Evolutionary conservation across 2,888 invertebrate genomes (phyloP).

Genomic region (Pyrrhia umbra): DNA sequence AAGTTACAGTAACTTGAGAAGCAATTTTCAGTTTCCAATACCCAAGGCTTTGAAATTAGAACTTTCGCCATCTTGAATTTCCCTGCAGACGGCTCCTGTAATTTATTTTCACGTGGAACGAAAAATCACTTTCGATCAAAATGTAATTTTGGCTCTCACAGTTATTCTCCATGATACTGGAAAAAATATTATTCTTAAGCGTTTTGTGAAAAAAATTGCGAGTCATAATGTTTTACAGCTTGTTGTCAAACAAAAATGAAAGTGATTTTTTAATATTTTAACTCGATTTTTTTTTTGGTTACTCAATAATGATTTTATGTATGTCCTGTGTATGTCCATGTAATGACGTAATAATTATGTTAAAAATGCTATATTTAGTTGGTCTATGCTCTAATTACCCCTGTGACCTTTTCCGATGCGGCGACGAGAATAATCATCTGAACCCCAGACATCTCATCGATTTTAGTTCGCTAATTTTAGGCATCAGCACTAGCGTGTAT

Average conservation of each 20-base stretch:
- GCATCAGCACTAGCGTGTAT: slow-evolving; percentile 42
- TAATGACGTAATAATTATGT: not conserved
- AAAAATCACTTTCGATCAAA: slow-evolving; percentile 54
- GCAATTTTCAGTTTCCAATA: slow-evolving; percentile 43
- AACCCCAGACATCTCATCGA: slow-evolving; percentile 43
- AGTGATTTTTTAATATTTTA: not conserved
- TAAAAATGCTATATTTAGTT: not conserved
- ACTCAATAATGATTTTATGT: not conserved
- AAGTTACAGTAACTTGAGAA: slow-evolving; percentile 40
- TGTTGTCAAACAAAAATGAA: not conserved
- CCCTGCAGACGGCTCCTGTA: slow-evolving; percentile 48
- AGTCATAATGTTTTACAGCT: slow-evolving; percentile 5
- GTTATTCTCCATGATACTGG: slow-evolving; percentile 19
- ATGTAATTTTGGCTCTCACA: slow-evolving; percentile 33
- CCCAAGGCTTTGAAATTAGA: slow-evolving; percentile 41
- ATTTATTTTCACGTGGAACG: slow-evolving; percentile 45
- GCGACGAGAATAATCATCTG: slow-evolving; percentile 44
- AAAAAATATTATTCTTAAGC: slow-evolving; percentile 13
- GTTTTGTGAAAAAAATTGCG: slow-evolving; percentile 23
- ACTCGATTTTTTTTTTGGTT: not conserved
- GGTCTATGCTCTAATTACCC: slow-evolving; percentile 24
- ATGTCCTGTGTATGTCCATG: no score
- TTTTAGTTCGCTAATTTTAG: slow-evolving; percentile 54
- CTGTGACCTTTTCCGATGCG: slow-evolving; percentile 48
- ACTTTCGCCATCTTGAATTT: slow-evolving; percentile 50